Percentiles rank a stretch among this genome's conserved stretches.
These are phyloP conservation scores for Chouioia cunea DNA, from an alignment of 2,888 invertebrate genomes.

Conservation along the genomic window DNA sequence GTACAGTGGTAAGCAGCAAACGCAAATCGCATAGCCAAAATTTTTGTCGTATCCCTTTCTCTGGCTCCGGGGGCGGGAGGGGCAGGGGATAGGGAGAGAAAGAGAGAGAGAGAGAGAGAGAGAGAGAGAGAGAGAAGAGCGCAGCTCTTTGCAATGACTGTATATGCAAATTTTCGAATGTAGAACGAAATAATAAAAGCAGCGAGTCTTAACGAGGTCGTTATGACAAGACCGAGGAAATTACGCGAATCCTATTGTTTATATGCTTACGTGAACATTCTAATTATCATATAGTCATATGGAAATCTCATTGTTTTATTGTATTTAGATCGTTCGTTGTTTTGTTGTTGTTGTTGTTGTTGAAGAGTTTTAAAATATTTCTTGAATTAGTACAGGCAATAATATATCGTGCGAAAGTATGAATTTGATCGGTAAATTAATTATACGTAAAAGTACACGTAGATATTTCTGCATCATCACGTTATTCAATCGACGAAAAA, in stretches of 20 bases:
- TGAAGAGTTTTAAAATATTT: too few species aligned
- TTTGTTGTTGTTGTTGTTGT: too few species aligned
- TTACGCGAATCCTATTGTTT: constrained; percentile 46
- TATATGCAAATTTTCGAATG: constrained; percentile 44
- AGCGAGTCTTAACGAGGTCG: constrained; percentile 42
- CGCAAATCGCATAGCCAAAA: too few species aligned
- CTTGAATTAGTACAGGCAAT: too few species aligned
- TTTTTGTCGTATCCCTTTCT: constrained; percentile 2
- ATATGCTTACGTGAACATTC: constrained; percentile 38
- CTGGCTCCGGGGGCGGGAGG: not conserved
- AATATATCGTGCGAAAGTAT: too few species aligned
- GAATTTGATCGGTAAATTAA: too few species aligned
- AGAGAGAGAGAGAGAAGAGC: constrained; percentile 12
- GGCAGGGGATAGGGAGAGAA: not conserved
- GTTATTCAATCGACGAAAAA: too few species aligned
- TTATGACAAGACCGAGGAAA: constrained; percentile 38
- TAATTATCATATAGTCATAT: constrained; percentile 37
- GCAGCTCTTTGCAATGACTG: not conserved
- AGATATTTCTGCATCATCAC: too few species aligned
- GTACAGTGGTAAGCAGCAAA: too few species aligned
- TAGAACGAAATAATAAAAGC: constrained; percentile 43
- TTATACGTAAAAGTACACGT: too few species aligned
- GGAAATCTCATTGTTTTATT: too few species aligned
- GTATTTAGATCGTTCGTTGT: too few species aligned
- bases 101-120: constrained; percentile 6